phyloP scores from a whole-genome alignment of 2,113 vertebrate genomes.

The Pituophis catenifer region DNA sequence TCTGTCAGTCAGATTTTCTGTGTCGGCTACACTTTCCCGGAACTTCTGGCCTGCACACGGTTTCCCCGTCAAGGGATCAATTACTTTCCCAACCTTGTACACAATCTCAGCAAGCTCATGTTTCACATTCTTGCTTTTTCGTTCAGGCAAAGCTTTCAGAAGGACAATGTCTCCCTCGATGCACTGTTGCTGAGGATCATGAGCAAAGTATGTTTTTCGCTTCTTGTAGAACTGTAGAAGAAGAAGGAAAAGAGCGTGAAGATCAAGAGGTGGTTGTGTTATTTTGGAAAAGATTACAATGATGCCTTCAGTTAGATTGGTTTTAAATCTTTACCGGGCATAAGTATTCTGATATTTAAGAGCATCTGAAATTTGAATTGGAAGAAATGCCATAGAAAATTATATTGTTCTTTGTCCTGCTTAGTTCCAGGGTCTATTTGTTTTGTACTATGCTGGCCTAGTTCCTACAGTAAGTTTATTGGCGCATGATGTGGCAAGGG shows the following conservation, averaged over 20 bases:
- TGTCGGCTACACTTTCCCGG: slow-evolving; percentile 75
- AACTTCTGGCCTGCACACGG: slow-evolving; percentile 81
- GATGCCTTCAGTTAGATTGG: not conserved
- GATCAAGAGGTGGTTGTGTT: not conserved
- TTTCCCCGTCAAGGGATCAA: slow-evolving; percentile 90
- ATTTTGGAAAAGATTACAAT: not conserved
- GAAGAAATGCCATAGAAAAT: not conserved
- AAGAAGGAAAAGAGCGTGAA: slow-evolving; percentile 8
- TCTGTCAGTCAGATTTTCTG: slow-evolving; percentile 62
- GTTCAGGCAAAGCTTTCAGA: slow-evolving; percentile 84
- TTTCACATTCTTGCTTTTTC: slow-evolving; percentile 86
- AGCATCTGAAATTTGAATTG: not conserved
- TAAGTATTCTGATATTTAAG: not conserved
- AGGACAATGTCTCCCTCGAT: slow-evolving; percentile 91
- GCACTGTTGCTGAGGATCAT: slow-evolving; percentile 87
- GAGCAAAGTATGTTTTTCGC: slow-evolving; percentile 96
- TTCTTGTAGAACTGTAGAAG: slow-evolving; percentile 90
- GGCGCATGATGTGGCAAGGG: not conserved
- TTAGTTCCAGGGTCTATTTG: not conserved
- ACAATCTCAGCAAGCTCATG: slow-evolving; percentile 93
- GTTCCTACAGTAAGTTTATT: not conserved
- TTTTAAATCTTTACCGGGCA: not conserved
- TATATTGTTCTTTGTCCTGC: not conserved
- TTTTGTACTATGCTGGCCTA: not conserved
- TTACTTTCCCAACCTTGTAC: slow-evolving; percentile 89